Conservation (phyloP, 2,797 vertebrate genomes). For the Calcarius lapponicus region DNA sequence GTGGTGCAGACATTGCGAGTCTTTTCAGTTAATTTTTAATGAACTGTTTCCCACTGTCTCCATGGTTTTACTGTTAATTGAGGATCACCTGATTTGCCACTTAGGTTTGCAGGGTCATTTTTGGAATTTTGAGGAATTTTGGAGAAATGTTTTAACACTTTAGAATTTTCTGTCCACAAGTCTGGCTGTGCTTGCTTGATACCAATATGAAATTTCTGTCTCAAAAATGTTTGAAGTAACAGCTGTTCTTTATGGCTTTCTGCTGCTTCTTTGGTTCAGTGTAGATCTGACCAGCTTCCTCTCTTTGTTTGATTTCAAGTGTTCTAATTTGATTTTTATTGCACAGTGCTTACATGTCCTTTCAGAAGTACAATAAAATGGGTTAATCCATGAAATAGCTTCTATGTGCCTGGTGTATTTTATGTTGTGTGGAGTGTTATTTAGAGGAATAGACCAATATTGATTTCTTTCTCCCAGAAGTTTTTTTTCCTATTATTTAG, state of each 20-base stretch:
- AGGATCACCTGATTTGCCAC: not conserved
- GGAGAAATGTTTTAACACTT: not conserved
- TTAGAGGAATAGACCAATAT: constrained; percentile 39
- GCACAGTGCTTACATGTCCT: not conserved
- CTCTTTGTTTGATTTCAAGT: constrained; percentile 35
- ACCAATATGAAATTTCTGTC: not conserved
- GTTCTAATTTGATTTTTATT: constrained; percentile 50
- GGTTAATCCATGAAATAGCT: constrained; percentile 46
- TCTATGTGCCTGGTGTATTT: constrained; percentile 22
- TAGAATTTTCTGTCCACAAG: not conserved
- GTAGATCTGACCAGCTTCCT: constrained; percentile 2
- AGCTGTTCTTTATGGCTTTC: not conserved
- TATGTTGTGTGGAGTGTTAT: constrained; percentile 41
- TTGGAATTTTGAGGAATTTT: not conserved
- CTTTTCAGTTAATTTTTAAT: not conserved
- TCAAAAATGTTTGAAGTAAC: not conserved
- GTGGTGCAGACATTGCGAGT: not conserved
- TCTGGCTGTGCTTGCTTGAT: not conserved
- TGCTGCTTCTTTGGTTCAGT: not conserved
- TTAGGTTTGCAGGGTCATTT: not conserved
- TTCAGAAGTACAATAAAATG: constrained; percentile 44
- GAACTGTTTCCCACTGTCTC: not conserved
- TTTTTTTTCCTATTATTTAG: not conserved
- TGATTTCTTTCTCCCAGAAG: not conserved
- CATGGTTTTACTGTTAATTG: not conserved